A percentile compares a stretch with the other conserved stretches of the same genome.
Evolutionary conservation across 2,797 vertebrate species (phyloP).

Genomic region (Typhlichthys subterraneus): DNA sequence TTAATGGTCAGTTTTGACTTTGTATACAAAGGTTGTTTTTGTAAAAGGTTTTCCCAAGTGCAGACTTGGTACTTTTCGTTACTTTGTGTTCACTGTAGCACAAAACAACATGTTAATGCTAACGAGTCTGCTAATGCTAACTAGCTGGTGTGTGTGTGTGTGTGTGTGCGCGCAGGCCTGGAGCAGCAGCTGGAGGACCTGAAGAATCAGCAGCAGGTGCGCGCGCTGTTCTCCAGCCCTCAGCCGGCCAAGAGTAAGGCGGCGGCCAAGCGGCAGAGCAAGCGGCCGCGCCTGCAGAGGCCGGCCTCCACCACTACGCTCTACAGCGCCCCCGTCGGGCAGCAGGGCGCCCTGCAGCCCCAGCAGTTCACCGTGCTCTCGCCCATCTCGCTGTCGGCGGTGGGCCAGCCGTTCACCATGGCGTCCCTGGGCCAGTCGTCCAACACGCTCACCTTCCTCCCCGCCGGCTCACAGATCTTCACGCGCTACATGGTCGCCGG

Average conservation of each 20-base stretch:
- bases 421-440: constrained; percentile 79
- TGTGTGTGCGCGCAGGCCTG: constrained; percentile 73
- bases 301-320: constrained; percentile 89
- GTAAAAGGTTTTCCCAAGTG: no score
- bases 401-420: constrained; percentile 76
- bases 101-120: no score
- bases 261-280: constrained; percentile 79
- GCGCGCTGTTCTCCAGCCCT: constrained; percentile 75
- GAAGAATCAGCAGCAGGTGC: constrained; percentile 87
- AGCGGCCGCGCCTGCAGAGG: constrained; percentile 91
- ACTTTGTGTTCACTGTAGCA: no score
- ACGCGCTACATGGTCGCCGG: constrained; percentile 84
- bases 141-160: no score
- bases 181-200: constrained; percentile 94
- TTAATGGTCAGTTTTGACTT: no score
- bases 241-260: constrained; percentile 63
- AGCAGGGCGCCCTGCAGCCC: constrained; percentile 72
- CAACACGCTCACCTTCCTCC: constrained; percentile 79
- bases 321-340: constrained; percentile 76
- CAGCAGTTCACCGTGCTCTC: constrained; percentile 93
- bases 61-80: no score
- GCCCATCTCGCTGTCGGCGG: constrained; percentile 86
- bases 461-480: constrained; percentile 87
- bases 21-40: no score
- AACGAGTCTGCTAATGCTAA: no score